These are phyloP conservation scores for Ardeotis arabs DNA, from an alignment of 2,113 vertebrate genomes.

Conservation along the genomic window DNA sequence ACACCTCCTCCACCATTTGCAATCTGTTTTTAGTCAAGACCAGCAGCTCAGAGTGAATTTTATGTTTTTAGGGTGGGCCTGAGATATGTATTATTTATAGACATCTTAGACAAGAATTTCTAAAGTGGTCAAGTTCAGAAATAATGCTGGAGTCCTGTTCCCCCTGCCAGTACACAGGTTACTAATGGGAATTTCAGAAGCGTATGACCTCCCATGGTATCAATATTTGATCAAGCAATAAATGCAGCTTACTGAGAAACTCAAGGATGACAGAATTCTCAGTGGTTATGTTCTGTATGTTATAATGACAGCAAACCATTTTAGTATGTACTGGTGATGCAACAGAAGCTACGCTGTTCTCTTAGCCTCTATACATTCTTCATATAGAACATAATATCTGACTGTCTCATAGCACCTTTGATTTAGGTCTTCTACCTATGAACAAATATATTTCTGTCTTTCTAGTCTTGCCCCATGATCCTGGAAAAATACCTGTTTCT, in stretches of 20 bases:
- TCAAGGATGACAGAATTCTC: slow-evolving; percentile 38
- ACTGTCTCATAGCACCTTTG: background rate
- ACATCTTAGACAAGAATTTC: background rate
- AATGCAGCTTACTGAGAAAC: slow-evolving; percentile 36
- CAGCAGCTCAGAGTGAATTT: background rate
- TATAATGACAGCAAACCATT: slow-evolving; percentile 35
- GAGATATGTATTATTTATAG: background rate
- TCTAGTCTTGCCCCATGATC: background rate
- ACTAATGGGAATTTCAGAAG: slow-evolving; percentile 64
- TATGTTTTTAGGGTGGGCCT: background rate
- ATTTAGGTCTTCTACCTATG: background rate
- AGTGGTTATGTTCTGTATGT: background rate
- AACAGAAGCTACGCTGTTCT: background rate
- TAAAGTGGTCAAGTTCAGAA: slow-evolving; percentile 6
- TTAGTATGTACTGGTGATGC: background rate
- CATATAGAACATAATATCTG: background rate
- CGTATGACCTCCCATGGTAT: slow-evolving; percentile 48
- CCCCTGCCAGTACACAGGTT: background rate
- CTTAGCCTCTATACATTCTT: background rate
- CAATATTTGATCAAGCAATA: slow-evolving; percentile 65
- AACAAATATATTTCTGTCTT: background rate
- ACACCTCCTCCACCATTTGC: background rate
- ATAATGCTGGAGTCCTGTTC: background rate
- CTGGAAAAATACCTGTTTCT: background rate
- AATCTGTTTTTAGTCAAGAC: background rate